These are phyloP conservation scores for Coleophora flavipennella DNA, from an alignment of 2,888 invertebrate genomes.

Conservation along the genomic window DNA sequence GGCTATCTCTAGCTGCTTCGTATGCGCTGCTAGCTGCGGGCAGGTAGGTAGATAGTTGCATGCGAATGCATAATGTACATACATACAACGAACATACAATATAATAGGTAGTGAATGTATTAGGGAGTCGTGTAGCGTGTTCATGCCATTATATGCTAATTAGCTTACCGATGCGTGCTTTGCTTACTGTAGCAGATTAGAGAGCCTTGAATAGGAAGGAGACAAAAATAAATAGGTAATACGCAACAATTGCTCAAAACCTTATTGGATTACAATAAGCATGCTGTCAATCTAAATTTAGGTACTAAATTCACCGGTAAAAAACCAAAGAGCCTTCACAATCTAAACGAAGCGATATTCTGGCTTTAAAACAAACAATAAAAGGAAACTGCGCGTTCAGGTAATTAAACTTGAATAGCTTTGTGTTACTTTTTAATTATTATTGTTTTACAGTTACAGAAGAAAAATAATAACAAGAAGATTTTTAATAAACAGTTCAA, in stretches of 20 bases:
- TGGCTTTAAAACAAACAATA: slow-evolving; percentile 2
- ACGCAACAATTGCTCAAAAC: too few species aligned
- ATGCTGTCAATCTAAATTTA: too few species aligned
- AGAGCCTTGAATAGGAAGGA: slow-evolving; percentile 18
- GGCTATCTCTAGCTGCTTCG: slow-evolving; percentile 54
- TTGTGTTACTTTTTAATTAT: too few species aligned
- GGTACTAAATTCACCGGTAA: too few species aligned
- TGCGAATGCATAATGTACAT: slow-evolving; percentile 31
- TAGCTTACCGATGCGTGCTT: slow-evolving; percentile 40
- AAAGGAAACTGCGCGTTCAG: background rate
- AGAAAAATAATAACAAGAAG: slow-evolving; percentile 1
- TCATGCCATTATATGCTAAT: slow-evolving; percentile 54
- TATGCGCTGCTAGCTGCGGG: slow-evolving; percentile 34
- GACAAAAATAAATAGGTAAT: slow-evolving; percentile 16
- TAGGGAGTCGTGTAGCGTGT: slow-evolving; percentile 25
- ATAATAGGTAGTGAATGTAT: slow-evolving; percentile 27
- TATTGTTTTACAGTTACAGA: background rate
- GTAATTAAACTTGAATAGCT: background rate
- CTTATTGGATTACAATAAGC: too few species aligned
- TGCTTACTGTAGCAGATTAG: slow-evolving; percentile 34
- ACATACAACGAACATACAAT: background rate
- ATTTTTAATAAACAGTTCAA: too few species aligned
- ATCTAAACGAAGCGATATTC: too few species aligned
- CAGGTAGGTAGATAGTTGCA: slow-evolving; percentile 45
- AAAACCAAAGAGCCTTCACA: too few species aligned